Percentiles rank a stretch among this genome's conserved stretches.
phyloP scores from a whole-genome alignment of 1,140 invertebrate genomes.

The Macrosteles quadrilineatus region DNA sequence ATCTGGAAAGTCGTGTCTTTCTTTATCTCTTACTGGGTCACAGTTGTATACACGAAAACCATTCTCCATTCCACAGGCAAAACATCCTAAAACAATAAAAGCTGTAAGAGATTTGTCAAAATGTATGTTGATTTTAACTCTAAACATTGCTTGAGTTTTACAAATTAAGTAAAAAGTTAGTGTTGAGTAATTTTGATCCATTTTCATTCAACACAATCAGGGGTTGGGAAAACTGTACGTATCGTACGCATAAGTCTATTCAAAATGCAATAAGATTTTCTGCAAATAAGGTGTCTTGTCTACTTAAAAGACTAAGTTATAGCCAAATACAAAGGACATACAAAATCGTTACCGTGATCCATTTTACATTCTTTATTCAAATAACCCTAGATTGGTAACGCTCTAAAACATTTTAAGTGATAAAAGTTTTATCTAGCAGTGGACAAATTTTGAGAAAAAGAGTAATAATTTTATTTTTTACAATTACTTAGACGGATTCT shows the following conservation, averaged over 20 bases:
- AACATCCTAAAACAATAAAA: slow-evolving; percentile 78
- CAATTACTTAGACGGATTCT: no score
- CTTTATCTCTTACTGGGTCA: slow-evolving; percentile 96
- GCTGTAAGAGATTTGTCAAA: background rate
- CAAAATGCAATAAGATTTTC: background rate
- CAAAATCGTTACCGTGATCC: no score
- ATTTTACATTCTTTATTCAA: no score
- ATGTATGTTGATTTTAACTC: background rate
- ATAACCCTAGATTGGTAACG: no score
- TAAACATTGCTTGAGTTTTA: no score
- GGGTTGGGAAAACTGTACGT: background rate
- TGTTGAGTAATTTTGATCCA: background rate
- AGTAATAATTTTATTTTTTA: no score
- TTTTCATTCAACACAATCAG: background rate
- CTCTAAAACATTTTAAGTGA: no score
- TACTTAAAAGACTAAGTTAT: no score
- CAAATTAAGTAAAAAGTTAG: background rate
- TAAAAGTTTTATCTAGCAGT: no score
- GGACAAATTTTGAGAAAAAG: no score
- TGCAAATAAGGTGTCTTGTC: no score
- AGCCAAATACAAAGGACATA: no score
- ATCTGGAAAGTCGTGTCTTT: slow-evolving; percentile 86
- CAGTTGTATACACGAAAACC: slow-evolving; percentile 98
- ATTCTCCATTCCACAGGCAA: slow-evolving; percentile 95
- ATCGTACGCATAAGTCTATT: background rate